Conservation (phyloP, 2,888 invertebrate species). For the Chymomyza amoena region DNA sequence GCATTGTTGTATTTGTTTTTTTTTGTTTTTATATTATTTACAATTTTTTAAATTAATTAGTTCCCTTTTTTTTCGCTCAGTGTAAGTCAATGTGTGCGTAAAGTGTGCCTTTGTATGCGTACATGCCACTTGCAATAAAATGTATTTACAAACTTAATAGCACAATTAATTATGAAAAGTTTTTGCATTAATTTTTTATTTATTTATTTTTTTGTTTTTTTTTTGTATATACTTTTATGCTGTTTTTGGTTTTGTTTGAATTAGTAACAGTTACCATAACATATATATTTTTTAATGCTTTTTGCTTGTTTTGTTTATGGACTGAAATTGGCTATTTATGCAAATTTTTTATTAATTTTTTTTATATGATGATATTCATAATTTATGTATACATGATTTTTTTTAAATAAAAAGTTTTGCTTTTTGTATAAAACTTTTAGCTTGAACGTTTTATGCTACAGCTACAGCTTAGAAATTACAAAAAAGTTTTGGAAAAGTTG, state of each 20-base stretch:
- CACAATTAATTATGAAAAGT: conserved; percentile 55
- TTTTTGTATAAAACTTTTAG: not conserved
- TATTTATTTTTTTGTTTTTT: conserved; percentile 7
- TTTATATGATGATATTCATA: conserved; percentile 15
- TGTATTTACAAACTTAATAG: conserved; percentile 63
- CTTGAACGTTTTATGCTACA: too few relatives aligned
- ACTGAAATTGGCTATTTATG: conserved; percentile 71
- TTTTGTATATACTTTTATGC: conserved; percentile 5
- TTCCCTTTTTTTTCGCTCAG: conserved; percentile 15
- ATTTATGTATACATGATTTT: not conserved
- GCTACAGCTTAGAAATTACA: not conserved
- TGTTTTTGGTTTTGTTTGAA: conserved; percentile 36
- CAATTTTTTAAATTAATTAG: conserved; percentile 49
- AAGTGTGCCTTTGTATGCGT: conserved; percentile 17
- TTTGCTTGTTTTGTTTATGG: conserved; percentile 39
- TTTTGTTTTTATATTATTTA: conserved; percentile 48
- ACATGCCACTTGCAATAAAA: conserved; percentile 60
- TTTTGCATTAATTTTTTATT: conserved; percentile 19
- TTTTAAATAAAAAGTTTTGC: not conserved
- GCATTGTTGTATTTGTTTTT: conserved; percentile 4
- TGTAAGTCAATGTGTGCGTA: conserved; percentile 24
- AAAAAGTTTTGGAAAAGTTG: not conserved
- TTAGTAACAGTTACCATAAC: conserved; percentile 62
- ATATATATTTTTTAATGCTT: conserved; percentile 35
- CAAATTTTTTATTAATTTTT: conserved; percentile 34